Conservation (phyloP, 2,113 vertebrate species). For the Gulo gulo region DNA sequence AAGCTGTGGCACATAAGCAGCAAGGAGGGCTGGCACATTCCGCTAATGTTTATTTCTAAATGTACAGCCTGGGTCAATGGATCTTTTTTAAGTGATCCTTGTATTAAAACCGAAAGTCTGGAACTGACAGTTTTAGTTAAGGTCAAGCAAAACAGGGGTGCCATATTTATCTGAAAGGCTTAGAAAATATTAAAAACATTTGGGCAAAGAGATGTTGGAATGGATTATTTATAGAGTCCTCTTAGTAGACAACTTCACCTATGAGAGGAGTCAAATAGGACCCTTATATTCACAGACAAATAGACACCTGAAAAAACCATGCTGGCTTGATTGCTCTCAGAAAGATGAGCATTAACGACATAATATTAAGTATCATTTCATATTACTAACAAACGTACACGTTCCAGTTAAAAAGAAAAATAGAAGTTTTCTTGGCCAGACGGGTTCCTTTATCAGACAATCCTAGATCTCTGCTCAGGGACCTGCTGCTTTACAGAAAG, state of each 20-base stretch:
- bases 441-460: slow-evolving; percentile 54
- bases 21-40: slow-evolving; percentile 57
- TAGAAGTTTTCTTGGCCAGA: slow-evolving; percentile 51
- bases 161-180: background rate
- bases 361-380: background rate
- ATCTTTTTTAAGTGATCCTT: slow-evolving; percentile 44
- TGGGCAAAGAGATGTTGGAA: background rate
- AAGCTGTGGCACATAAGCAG: slow-evolving; percentile 59
- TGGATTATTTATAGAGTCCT: background rate
- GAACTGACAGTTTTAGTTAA: slow-evolving; percentile 37
- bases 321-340: background rate
- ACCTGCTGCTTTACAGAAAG: slow-evolving; percentile 36
- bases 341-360: background rate
- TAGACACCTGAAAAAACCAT: background rate
- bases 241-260: background rate
- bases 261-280: background rate
- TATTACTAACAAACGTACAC: slow-evolving; percentile 41
- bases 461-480: slow-evolving; percentile 62
- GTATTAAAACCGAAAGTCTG: slow-evolving; percentile 6
- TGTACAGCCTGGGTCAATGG: slow-evolving; percentile 60
- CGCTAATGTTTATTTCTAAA: slow-evolving; percentile 55
- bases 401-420: background rate
- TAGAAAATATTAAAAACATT: background rate
- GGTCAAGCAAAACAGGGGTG: background rate
- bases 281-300: background rate